These are phyloP conservation scores for Ceyx melanurus DNA, from an alignment of 2,113 vertebrate genomes.

Conservation along the genomic window DNA sequence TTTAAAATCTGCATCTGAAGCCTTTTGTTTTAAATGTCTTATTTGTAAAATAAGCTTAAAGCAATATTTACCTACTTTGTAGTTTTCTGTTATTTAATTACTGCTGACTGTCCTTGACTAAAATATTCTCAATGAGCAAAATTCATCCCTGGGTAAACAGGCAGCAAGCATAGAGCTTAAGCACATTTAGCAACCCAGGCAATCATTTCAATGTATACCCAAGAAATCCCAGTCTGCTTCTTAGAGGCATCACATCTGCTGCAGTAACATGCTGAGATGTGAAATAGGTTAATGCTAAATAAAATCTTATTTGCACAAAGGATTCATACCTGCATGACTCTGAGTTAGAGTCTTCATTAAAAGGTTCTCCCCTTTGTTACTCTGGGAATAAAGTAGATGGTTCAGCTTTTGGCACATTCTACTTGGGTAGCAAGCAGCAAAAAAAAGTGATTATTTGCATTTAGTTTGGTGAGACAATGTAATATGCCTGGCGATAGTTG, in stretches of 20 bases:
- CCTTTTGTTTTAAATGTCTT: neutral
- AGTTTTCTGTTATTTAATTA: constrained; percentile 1
- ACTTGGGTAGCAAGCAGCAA: neutral
- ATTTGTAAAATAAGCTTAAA: neutral
- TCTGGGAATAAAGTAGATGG: neutral
- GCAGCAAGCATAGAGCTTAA: neutral
- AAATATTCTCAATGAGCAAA: neutral
- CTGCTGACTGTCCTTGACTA: neutral
- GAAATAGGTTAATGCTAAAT: neutral
- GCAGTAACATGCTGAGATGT: neutral
- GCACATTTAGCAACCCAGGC: neutral
- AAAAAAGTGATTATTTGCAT: neutral
- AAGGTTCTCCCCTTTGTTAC: neutral
- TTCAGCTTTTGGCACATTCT: neutral
- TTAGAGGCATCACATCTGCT: neutral
- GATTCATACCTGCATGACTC: neutral
- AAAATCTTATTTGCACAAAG: neutral
- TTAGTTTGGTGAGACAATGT: neutral
- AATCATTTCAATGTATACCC: neutral
- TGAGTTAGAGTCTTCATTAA: neutral
- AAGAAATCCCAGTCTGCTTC: neutral
- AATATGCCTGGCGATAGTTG: too few relatives aligned
- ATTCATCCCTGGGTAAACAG: neutral
- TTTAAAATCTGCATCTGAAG: neutral
- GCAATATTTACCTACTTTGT: constrained; percentile 9